Percentiles rank a stretch among this genome's conserved stretches.
Evolutionary conservation across 2,113 vertebrate genomes (phyloP).

Genomic region (Cryptotis parvus): DNA sequence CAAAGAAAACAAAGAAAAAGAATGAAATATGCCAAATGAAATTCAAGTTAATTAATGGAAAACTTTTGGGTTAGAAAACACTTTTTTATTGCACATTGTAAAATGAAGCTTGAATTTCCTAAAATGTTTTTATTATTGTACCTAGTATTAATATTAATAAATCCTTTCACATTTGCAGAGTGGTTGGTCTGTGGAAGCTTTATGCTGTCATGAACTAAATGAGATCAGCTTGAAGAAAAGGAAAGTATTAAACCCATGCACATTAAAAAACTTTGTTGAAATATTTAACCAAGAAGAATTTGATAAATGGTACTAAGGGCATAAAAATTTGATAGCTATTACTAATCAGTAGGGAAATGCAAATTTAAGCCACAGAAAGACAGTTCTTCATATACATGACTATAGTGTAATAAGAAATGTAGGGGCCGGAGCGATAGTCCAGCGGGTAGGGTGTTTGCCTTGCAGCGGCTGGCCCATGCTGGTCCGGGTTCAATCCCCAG

Average conservation of each 20-base stretch:
- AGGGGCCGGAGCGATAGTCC: too few relatives aligned
- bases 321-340: neutral
- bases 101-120: conserved; percentile 48
- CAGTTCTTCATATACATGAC: neutral
- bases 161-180: neutral
- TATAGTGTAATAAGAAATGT: neutral
- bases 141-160: neutral
- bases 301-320: neutral
- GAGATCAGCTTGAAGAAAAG: conserved; percentile 7
- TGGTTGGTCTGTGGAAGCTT: conserved; percentile 6
- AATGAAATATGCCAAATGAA: conserved; percentile 42
- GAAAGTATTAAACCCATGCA: neutral
- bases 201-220: neutral
- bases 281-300: neutral
- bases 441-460: too few relatives aligned
- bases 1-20: neutral
- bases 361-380: neutral
- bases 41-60: conserved; percentile 66
- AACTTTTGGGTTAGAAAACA: conserved; percentile 43
- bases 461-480: too few relatives aligned
- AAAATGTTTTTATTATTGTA: conserved; percentile 3
- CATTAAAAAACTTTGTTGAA: neutral
- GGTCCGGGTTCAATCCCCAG: too few relatives aligned
- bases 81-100: conserved; percentile 23
- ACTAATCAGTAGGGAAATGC: neutral